A percentile compares a stretch with the other conserved stretches of the same genome.
Evolutionary conservation across 2,797 vertebrate species (phyloP).

Genomic region (Cirrhinus molitorella): DNA sequence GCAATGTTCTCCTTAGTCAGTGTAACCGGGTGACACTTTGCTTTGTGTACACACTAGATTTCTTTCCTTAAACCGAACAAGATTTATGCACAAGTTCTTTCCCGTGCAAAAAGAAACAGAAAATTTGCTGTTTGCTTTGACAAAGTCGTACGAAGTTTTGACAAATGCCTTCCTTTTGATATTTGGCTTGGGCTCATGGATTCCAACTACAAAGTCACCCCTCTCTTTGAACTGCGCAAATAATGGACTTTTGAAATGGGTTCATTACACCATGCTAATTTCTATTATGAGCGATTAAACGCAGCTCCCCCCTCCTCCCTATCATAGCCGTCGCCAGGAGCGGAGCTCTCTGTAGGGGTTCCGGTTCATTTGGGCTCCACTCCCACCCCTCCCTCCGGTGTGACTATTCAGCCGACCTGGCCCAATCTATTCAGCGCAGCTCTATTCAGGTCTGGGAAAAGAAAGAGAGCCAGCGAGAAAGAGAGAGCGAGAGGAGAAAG

Average conservation of each 20-base stretch:
- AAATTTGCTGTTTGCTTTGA: conserved; percentile 10
- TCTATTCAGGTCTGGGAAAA: conserved; percentile 77
- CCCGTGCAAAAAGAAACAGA: not conserved
- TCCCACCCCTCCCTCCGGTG: conserved; percentile 69
- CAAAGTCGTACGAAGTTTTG: conserved; percentile 19
- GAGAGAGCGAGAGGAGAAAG: conserved; percentile 36
- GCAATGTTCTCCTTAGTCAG: conserved; percentile 18
- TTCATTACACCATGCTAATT: conserved; percentile 81
- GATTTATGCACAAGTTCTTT: conserved; percentile 2
- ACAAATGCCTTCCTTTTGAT: conserved; percentile 59
- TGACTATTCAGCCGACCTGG: conserved; percentile 72
- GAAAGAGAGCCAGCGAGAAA: conserved; percentile 30
- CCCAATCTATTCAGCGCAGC: conserved; percentile 75
- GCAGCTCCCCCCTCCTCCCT: conserved; percentile 67
- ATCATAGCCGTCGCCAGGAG: conserved; percentile 64
- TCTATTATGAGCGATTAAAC: conserved; percentile 80
- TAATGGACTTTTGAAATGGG: conserved; percentile 71
- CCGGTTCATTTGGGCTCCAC: conserved; percentile 57
- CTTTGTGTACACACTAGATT: not conserved
- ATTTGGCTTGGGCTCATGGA: conserved; percentile 64
- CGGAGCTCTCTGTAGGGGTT: conserved; percentile 64
- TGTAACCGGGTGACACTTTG: conserved; percentile 2
- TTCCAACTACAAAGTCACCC: conserved; percentile 65
- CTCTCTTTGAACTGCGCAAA: conserved; percentile 73
- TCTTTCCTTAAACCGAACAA: not conserved